phyloP scores from a whole-genome alignment of 2,797 vertebrate genomes.

The Rhinophrynus dorsalis region DNA sequence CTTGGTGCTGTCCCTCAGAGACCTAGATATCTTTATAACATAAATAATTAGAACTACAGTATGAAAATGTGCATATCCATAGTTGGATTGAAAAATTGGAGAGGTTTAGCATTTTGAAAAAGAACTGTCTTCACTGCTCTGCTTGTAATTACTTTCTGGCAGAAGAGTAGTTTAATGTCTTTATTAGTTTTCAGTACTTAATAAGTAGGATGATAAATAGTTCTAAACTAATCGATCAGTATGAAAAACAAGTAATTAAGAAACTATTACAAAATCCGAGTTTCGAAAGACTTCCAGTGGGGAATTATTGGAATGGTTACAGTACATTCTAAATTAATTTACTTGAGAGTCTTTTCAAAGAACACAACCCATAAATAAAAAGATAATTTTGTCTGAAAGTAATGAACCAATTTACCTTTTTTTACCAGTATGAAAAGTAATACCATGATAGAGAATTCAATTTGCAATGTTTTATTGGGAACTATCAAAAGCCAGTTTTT shows the following conservation, averaged over 20 bases:
- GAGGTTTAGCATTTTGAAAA: conserved; percentile 41
- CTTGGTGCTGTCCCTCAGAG: conserved; percentile 6
- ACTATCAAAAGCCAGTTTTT: background rate
- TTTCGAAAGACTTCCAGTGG: conserved; percentile 6
- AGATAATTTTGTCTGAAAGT: conserved; percentile 26
- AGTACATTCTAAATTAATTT: conserved; percentile 21
- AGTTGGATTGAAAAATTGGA: conserved; percentile 30
- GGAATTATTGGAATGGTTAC: conserved; percentile 15
- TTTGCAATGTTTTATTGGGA: background rate
- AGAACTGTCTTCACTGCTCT: conserved; percentile 23
- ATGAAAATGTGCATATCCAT: conserved; percentile 5
- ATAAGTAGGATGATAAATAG: conserved; percentile 46
- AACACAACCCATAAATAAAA: conserved; percentile 26
- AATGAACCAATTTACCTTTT: conserved; percentile 33
- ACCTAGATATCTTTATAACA: background rate
- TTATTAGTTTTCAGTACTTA: conserved; percentile 46
- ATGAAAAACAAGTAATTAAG: conserved; percentile 49
- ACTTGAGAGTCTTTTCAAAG: conserved; percentile 4
- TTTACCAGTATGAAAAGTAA: background rate
- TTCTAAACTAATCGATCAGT: conserved; percentile 41
- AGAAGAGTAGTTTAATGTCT: conserved; percentile 47
- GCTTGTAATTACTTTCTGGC: conserved; percentile 44
- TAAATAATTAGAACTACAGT: background rate
- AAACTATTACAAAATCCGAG: conserved; percentile 41
- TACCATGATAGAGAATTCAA: background rate